Evolutionary conservation across 2,797 vertebrate species (phyloP), one percentile per base, ranked within the genome.

Genomic region (Macropodus opercularis): DNA sequence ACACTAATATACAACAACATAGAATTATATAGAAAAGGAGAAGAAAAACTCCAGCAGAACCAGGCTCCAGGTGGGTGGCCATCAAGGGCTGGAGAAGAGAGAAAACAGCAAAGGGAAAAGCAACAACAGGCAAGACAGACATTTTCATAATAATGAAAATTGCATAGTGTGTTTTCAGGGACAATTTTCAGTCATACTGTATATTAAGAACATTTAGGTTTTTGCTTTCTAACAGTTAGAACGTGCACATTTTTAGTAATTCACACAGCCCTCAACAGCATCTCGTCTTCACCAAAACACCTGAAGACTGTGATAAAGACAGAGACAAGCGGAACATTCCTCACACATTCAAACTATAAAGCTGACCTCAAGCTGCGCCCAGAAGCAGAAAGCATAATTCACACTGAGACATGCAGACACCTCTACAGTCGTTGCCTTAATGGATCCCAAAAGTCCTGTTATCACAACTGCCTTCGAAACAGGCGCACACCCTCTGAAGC

Each of bases 361-460:
- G 47, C 6, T 0, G 56, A 75, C 49, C 66, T 53, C 67, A 77
- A 72, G 72, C 84, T 72, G 72, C 0, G 46, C 41, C 80, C 80
- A 81, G 72, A 61, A 86, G 79, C 80, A 77, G 72, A 87, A 87
- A 85, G 85, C 75, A 81, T 75, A 78, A 89, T 83, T 91, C 83
- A 85, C 76, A 65, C 78, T 81, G 63, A 86, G 80, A 77, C n/a
- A n/a, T 36, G 61, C 54, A 76, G 72, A 79, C 65, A 77, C 54
- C 67, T 58, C 66, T 50, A 44, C 78, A 80, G 86, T 75, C 73
- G 40, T 77, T 77, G 42, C 41, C 43, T 82, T 90, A 84, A 91
- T 81, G 42, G 48, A 77, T 90, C 89, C 89, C 87, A 48, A 66
- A 80, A 75, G 88, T 71, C 79, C 57, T 55, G 77, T 88, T 77